phyloP scores from a whole-genome alignment of 2,113 vertebrate genomes.

The Mirounga angustirostris region DNA sequence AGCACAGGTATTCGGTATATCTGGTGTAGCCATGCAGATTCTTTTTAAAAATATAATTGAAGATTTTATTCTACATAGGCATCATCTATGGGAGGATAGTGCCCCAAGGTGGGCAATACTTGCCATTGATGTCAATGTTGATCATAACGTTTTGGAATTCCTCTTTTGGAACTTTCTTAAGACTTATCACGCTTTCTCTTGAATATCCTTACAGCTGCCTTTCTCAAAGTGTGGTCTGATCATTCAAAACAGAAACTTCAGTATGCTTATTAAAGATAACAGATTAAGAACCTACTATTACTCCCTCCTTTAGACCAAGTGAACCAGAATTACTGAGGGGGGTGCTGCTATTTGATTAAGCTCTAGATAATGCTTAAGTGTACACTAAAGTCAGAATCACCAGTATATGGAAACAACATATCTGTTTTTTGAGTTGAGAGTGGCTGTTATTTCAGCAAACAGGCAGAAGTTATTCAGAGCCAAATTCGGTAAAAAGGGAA shows the following conservation, averaged over 20 bases:
- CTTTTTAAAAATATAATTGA: neutral
- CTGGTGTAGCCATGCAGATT: neutral
- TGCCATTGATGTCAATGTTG: neutral
- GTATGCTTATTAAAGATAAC: neutral
- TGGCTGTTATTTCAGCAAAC: neutral
- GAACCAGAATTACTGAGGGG: neutral
- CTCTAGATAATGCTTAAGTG: neutral
- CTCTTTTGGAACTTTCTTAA: neutral
- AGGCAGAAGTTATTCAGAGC: neutral
- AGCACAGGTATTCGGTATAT: neutral
- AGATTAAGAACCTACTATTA: neutral
- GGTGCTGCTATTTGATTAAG: neutral
- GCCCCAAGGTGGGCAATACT: too few species aligned
- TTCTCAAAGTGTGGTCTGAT: neutral
- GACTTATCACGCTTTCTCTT: neutral
- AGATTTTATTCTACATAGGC: neutral
- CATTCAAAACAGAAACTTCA: constrained; percentile 32
- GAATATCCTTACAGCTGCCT: neutral
- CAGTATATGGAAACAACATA: neutral
- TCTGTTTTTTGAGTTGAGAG: constrained; percentile 13
- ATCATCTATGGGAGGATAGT: neutral
- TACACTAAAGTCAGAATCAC: neutral
- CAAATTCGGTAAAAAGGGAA: neutral
- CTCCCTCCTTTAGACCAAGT: neutral
- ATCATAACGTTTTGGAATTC: neutral